Evolutionary conservation across 2,113 vertebrate species (phyloP), one percentile per base, ranked within the genome.

Genomic region (Strigops habroptila): DNA sequence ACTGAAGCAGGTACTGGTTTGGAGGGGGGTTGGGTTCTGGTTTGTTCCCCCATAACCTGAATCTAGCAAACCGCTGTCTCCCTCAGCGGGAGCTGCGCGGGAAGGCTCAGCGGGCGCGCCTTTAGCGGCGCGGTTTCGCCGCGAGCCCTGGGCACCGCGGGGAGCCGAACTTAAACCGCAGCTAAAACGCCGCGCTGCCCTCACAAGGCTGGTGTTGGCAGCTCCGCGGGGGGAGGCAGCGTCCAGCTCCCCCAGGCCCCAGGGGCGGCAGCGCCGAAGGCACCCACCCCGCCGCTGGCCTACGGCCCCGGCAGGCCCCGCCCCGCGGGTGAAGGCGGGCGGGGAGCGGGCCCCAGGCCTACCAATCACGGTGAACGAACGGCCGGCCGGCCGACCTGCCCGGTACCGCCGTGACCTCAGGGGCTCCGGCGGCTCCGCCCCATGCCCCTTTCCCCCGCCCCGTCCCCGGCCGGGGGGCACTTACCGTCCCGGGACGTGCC

Each of bases 401-500:
- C 91, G 64, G 62, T 67, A 35, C 73, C 68, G 31, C 82, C 48
- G 39, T 49, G 55, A 53, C 55, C 68, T 83, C 87, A 14, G 60
- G 9, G 80, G 31, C 41, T 6, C 35, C 93, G 83, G 73, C 69
- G 73, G 90, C 96, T 85, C 88, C 95, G 57, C 91, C 95, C 39
- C 60, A 19, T 55, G 27, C 39, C 57, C 60, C 37, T 55, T 23
- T 39, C 57, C 9, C 57, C 83, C 53, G 31, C 70, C 65, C 80
- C 65, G 18, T 12, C 41, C 91, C 75, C 90, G 81, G 71, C 96
- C 60, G 63, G 77, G 88, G 75, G 41, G 28, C 67, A 91, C 98
- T 99, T 98, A 99, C 99, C 99, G 97, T 99, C 99, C 98, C 99
- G 98, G 90, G 99, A 98, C 48, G 99, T 99, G 94, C 99, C 99